Evolutionary conservation across 2,888 invertebrate species (phyloP).

Genomic region (Lathronympha strigana): DNA sequence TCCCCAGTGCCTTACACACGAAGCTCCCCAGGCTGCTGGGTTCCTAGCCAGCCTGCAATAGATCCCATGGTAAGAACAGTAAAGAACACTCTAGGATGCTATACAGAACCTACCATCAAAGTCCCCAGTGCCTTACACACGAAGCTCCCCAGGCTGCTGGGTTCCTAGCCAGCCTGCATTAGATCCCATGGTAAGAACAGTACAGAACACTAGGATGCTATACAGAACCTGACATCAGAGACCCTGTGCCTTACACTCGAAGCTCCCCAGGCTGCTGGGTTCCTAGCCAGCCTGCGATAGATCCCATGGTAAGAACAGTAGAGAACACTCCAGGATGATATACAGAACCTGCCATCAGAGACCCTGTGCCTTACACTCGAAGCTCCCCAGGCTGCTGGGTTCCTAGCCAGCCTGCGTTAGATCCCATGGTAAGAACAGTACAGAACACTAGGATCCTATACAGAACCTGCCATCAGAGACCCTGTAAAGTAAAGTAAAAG

Average conservation of each 20-base stretch:
- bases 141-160: slow-evolving; percentile 56
- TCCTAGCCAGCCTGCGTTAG: no score
- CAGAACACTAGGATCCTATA: slow-evolving; percentile 77
- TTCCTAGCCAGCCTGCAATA: slow-evolving; percentile 46
- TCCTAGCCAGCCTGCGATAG: slow-evolving; percentile 48
- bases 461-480: slow-evolving; percentile 71
- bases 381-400: no score
- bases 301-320: slow-evolving; percentile 58
- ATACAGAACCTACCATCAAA: slow-evolving; percentile 73
- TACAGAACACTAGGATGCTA: slow-evolving; percentile 63
- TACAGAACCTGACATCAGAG: slow-evolving; percentile 72
- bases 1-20: slow-evolving; percentile 58
- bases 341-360: slow-evolving; percentile 72
- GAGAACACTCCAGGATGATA: no score
- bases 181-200: slow-evolving; percentile 57
- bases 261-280: slow-evolving; percentile 55
- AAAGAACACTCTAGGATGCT: slow-evolving; percentile 62
- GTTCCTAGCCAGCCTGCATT: slow-evolving; percentile 46
- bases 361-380: no score
- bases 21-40: slow-evolving; percentile 55
- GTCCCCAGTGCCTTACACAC: slow-evolving; percentile 57
- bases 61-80: slow-evolving; percentile 58
- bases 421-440: no score
- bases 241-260: slow-evolving; percentile 56
- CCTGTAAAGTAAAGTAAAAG: no score